Conservation (phyloP, 2,113 vertebrate genomes). For the Cheilinus undulatus region DNA sequence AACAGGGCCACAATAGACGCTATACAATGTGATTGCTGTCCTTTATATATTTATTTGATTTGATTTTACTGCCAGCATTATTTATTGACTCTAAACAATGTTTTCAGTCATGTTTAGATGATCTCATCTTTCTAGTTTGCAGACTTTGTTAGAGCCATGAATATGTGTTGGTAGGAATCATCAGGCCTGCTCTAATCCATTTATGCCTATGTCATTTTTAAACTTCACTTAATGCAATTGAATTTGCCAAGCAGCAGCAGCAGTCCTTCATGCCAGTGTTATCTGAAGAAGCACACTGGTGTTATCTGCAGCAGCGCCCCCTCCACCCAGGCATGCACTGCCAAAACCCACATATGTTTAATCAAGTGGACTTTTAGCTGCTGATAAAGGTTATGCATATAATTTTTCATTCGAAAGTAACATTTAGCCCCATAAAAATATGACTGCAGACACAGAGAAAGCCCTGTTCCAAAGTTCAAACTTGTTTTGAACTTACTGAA, state of each 20-base stretch:
- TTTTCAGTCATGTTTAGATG: no score
- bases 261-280: slow-evolving; percentile 4
- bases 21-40: no score
- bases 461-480: no score
- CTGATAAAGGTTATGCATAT: slow-evolving; percentile 6
- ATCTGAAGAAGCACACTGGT: slow-evolving; percentile 32
- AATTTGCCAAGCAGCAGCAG: neutral
- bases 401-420: slow-evolving; percentile 7
- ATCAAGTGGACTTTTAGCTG: slow-evolving; percentile 18
- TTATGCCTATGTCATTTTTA: neutral
- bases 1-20: no score
- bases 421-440: no score
- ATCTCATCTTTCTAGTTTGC: no score
- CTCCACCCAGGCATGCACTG: slow-evolving; percentile 28
- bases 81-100: neutral
- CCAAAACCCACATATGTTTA: neutral
- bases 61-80: neutral
- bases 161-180: no score
- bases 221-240: neutral
- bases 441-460: no score
- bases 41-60: no score
- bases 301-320: slow-evolving; percentile 61
- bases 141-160: no score
- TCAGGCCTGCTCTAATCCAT: neutral
- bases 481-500: no score